Base-by-base conservation (phyloP, 2,888 invertebrate genomes). In the Conus canariensis region DNA sequence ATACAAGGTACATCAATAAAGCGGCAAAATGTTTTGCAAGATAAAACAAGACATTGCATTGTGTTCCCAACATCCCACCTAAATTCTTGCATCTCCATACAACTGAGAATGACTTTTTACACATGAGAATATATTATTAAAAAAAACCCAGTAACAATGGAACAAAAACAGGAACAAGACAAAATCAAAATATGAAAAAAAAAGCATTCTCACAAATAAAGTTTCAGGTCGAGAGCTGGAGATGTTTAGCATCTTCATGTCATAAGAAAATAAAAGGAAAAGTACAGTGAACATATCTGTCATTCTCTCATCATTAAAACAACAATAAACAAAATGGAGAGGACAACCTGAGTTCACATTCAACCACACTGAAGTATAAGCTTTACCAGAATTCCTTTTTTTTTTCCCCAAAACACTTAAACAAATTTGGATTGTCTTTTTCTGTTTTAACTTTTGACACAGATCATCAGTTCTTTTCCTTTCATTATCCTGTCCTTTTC, bases 21-120 rank as follows among this genome's bases (percentile, higher is more conserved):
- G 60, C 70, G 30, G 70, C 58, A 70, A 85, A 64, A 89, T 89
- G 77, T 83, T 77, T 88, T 82, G 88, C 82, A 60, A 88, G 77
- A 14, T 58, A 83, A 88, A 82, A 82, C 30, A 88, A 22, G 82
- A 56, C 70, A 85, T 67, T 67, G 67, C 85, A 89, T 89, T 30
- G 14, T 25, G 58, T 85, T 64, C 88, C 67, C 67, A 89, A 85
- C 89, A 89, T 85, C 77, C 45, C 85, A 89, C 85, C 70, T 85
- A 89, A 85, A 89, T n/a, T 30, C 59, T 64, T 7, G 60, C 22
- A 85, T 56, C 59, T 82, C 85, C 85, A 89, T 85, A 56, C 59
- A 89, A 85, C 82, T 83, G 82, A 83, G 82, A 83, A 89, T 85
- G 59, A 30, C 74, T 85, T 85, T 89, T 67, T 85, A 85, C 70